Conservation (phyloP, 2,888 invertebrate genomes). For the Andrena camellia region DNA sequence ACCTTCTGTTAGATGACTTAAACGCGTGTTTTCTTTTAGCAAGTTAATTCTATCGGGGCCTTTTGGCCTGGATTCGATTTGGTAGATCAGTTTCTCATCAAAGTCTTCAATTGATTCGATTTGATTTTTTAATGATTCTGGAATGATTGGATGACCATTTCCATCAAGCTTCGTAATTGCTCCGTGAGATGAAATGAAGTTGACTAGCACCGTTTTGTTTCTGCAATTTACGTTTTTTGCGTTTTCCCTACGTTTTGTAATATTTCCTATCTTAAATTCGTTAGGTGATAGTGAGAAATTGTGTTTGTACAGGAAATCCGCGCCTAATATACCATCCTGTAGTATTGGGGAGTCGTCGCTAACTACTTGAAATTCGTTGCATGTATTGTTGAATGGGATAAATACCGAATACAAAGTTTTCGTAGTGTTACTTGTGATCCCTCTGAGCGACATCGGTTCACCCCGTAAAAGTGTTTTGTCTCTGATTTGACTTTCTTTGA, state of each 20-base stretch:
- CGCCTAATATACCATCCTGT: neutral
- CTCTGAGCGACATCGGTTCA: neutral
- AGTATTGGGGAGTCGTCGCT: too few relatives aligned
- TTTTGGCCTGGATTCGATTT: neutral
- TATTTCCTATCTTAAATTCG: conserved; percentile 11
- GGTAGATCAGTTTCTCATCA: conserved; percentile 7
- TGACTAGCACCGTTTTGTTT: neutral
- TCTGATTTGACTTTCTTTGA: too few relatives aligned
- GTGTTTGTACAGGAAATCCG: conserved; percentile 1
- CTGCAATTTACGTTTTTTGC: neutral
- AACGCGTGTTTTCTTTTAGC: conserved; percentile 8
- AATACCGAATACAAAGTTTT: neutral
- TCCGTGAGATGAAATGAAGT: neutral
- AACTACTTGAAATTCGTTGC: neutral
- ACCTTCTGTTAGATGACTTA: neutral
- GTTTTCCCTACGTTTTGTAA: neutral
- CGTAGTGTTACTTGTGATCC: conserved; percentile 3
- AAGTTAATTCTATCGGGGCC: neutral
- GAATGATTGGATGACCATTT: conserved; percentile 1
- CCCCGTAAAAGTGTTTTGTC: too few relatives aligned
- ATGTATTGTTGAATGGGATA: neutral
- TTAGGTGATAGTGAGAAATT: neutral
- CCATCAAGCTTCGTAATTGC: conserved; percentile 8
- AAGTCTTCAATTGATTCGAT: neutral
- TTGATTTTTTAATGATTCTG: neutral